Percentiles rank a stretch among this genome's conserved stretches.
These are phyloP conservation scores for Zhuqinia jingwanae DNA, from an alignment of 2,888 invertebrate species.

Conservation along the genomic window DNA sequence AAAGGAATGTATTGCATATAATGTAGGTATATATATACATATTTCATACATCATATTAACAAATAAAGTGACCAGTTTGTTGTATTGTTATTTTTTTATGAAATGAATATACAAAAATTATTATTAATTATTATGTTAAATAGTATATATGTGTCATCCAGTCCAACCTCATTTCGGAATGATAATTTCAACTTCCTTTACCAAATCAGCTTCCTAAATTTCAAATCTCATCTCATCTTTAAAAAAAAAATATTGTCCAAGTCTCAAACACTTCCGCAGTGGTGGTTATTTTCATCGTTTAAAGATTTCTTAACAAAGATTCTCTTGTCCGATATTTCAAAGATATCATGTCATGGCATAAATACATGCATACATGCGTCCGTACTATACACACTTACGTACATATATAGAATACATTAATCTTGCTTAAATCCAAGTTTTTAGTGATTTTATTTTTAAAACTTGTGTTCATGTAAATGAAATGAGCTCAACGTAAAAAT, in stretches of 20 bases:
- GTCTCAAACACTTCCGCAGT: conserved; percentile 35
- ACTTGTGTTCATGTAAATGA: background rate
- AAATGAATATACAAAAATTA: no score
- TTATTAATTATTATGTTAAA: no score
- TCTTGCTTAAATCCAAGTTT: background rate
- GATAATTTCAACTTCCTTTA: conserved; percentile 52
- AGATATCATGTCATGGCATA: background rate
- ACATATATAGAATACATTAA: background rate
- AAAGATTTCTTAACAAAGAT: conserved; percentile 15
- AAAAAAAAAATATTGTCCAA: conserved; percentile 19
- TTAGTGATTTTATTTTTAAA: background rate
- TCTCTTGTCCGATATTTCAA: conserved; percentile 23
- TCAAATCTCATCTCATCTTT: conserved; percentile 41
- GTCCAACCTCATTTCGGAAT: conserved; percentile 26
- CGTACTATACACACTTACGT: no score
- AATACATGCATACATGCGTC: background rate
- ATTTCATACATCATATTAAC: background rate
- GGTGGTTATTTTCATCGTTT: conserved; percentile 8
- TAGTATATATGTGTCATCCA: conserved; percentile 24
- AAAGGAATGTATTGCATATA: background rate
- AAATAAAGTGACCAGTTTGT: no score
- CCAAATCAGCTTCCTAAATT: conserved; percentile 28
- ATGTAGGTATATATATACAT: background rate
- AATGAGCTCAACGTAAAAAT: conserved; percentile 35
- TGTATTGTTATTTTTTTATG: no score